Base-by-base conservation (phyloP, 2,888 invertebrate species). In the Drosophila maculinotata region DNA sequence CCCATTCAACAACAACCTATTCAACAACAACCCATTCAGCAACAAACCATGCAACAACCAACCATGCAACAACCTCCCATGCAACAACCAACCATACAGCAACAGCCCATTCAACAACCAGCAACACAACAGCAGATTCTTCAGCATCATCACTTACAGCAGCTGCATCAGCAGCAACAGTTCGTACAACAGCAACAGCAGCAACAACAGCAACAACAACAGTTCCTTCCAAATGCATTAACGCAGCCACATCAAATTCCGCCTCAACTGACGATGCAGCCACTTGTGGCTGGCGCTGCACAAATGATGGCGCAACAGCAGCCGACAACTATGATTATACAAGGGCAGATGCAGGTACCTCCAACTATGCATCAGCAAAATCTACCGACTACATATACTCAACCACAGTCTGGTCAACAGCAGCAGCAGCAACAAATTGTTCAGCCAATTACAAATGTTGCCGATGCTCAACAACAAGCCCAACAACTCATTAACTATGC, bases 121-220 rank as follows among this genome's bases (percentile, higher is more conserved):
- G 42, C 68, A 28, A 35, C 82, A 14, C 82, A 80, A 12, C 85
- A 79, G 17, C 83, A 83, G 20, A 83, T 76, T 1, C 53, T 89
- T 15, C 81, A 80, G 42, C 83, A 81, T 41, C 72, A 84, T 49
- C 91, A 90, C 20, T 44, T 65, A 14, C 81, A 76, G 25, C 79
- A 84, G 23, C 62, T 45, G 30, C 45, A 45, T 20, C 45, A 45
- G 31, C 45, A 45, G 20, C 45, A 45, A 31, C 45, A 31, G 15
- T 45, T 45, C 12, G 45, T 71, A 28, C 70, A 66, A 12, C 93
- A 92, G 69, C 93, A 93, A 69, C 83, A 92, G 26, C 92, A 93
- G 12, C 72, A 62, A 6, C 62, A 69, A 67, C 93, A 93, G 91
- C 64, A 93, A 39, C 93, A 93, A 59, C 93, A 93, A 54, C 93